A percentile compares a stretch with the other conserved stretches of the same genome.
Conservation (phyloP, 2,797 vertebrate genomes). For the Rhinogobio ventralis region DNA sequence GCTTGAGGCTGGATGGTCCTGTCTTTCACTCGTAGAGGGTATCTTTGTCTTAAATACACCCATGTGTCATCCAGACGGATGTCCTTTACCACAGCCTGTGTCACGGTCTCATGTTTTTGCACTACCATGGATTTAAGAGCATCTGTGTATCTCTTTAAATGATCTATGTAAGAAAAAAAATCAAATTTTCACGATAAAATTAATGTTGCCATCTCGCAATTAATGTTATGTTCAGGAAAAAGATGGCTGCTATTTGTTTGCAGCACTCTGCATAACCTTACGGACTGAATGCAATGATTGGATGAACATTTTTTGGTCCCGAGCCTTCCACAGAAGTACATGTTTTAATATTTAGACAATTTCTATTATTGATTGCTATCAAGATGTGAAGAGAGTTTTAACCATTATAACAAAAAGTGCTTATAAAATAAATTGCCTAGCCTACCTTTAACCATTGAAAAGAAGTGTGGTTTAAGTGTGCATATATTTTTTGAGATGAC, state of each 20-base stretch:
- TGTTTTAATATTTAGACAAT: too few relatives aligned
- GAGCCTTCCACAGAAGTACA: too few relatives aligned
- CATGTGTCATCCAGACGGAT: conserved; percentile 76
- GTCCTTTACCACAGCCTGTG: conserved; percentile 62
- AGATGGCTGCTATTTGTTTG: too few relatives aligned
- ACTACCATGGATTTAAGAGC: conserved; percentile 65
- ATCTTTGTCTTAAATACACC: conserved; percentile 75
- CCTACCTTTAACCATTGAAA: not conserved
- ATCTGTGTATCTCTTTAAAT: conserved; percentile 72
- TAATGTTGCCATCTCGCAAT: too few relatives aligned
- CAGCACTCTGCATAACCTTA: too few relatives aligned
- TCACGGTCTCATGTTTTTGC: conserved; percentile 70
- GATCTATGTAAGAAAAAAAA: conserved; percentile 70
- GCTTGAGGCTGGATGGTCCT: conserved; percentile 51
- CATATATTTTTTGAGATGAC: not conserved
- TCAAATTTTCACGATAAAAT: not conserved
- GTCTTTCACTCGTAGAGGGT: conserved; percentile 59
- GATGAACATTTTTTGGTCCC: too few relatives aligned
- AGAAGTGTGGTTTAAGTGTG: not conserved
- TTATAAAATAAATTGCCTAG: too few relatives aligned
- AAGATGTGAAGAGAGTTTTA: too few relatives aligned
- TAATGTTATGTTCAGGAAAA: too few relatives aligned
- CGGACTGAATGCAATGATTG: too few relatives aligned
- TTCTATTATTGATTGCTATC: too few relatives aligned
- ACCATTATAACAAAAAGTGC: too few relatives aligned